Conservation (phyloP, 2,113 vertebrate species). For the Tricholaema leucomelas region DNA sequence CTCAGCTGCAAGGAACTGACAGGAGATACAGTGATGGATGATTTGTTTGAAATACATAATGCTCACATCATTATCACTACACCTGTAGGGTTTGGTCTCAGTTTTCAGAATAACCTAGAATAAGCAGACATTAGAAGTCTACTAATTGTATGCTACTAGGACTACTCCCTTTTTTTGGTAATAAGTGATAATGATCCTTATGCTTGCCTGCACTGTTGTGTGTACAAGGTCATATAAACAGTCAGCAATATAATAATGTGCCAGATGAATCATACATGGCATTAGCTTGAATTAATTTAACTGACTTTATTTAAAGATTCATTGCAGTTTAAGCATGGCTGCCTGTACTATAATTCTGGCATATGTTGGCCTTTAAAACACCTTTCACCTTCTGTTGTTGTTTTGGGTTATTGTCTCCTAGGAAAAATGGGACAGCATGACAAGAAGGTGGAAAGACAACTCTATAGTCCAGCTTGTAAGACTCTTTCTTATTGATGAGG, state of each 20-base stretch:
- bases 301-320: not conserved
- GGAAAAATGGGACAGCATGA: conserved; percentile 99
- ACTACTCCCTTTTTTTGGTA: not conserved
- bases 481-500: conserved; percentile 97
- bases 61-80: conserved; percentile 96
- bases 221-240: not conserved
- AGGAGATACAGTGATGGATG: conserved; percentile 93
- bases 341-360: not conserved
- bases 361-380: not conserved
- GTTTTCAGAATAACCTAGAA: not conserved
- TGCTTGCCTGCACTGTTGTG: not conserved
- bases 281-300: not conserved
- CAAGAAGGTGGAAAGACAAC: conserved; percentile 95
- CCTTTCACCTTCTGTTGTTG: not conserved
- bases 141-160: not conserved
- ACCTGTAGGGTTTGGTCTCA: conserved; percentile 82
- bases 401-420: conserved; percentile 32
- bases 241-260: not conserved
- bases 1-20: conserved; percentile 95
- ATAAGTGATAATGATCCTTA: not conserved
- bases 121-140: not conserved
- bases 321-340: not conserved
- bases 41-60: conserved; percentile 96
- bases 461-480: conserved; percentile 90
- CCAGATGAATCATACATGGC: not conserved